Base-by-base conservation (phyloP, 1,140 invertebrate species). In the Drosophila lacertosa region DNA sequence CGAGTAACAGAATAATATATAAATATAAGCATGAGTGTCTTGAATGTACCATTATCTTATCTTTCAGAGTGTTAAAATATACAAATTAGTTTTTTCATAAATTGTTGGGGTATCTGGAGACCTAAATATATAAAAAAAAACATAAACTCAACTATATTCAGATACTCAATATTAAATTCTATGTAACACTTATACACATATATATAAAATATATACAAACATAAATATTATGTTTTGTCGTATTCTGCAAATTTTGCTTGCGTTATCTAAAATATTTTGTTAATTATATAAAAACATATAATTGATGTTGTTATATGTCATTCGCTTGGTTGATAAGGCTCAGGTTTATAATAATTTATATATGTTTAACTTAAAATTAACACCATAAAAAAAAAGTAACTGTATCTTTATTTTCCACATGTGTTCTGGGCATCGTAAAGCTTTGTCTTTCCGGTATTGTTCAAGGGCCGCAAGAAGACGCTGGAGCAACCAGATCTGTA, bases 401-500 rank as follows among this genome's bases (percentile, higher is more conserved):
- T 20, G 18, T 64, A 55, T 54, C 37, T 50, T 32, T 55, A 40
- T 13, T 24, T n/a, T n/a, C n/a, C n/a, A n/a, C n/a, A n/a, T n/a
- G n/a, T n/a, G n/a, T n/a, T n/a, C 16, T 15, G 3, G 5, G n/a
- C 3, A 13, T 39, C 35, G 20, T 40, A 40, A 45, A 93, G 92
- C 59, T 93, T 92, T 64, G 92, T 91, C 0, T 65, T 92, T 33
- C 92, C 92, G 24, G 91, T 92, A 24, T 92, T 93, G 54, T 89
- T 91, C 40, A 91, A 91, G 66, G 93, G 93, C 22, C 91, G 91
- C 42, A 92, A 92, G 60, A 91, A 92, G 58, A 93, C 93, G 22
- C 65, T 94, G 11, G 92, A 93, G 72, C 90, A 92, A 11, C 69
- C 86, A 4, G 94, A 94, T 89, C 82, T 94, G 0, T 93, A 92